These are phyloP conservation scores for Xestobium rufovillosum DNA, from an alignment of 2,888 invertebrate genomes.

Conservation along the genomic window DNA sequence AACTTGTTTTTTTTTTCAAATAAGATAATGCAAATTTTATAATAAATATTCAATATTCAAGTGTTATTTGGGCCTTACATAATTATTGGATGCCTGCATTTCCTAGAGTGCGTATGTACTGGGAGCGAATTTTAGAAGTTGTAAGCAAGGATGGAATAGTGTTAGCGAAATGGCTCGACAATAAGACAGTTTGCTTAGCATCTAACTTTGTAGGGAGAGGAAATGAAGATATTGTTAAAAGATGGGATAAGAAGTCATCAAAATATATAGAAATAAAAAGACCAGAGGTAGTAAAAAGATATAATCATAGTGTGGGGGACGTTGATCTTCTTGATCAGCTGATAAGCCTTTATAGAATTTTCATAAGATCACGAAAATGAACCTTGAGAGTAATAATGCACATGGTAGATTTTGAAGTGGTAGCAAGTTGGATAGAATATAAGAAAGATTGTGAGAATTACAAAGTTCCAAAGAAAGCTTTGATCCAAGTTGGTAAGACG, in stretches of 20 bases:
- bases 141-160: conserved; percentile 18
- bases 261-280: conserved; percentile 15
- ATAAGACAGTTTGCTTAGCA: conserved; percentile 16
- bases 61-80: too few species aligned
- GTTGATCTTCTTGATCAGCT: conserved; percentile 24
- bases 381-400: conserved; percentile 19
- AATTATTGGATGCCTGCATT: too few species aligned
- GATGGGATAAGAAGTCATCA: conserved; percentile 20
- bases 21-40: too few species aligned
- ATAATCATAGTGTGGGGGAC: conserved; percentile 24
- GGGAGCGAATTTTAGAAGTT: too few species aligned
- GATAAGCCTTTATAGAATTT: conserved; percentile 20
- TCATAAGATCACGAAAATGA: conserved; percentile 21
- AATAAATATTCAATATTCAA: too few species aligned
- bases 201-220: conserved; percentile 21
- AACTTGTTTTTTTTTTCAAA: too few species aligned
- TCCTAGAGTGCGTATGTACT: too few species aligned
- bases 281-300: conserved; percentile 16
- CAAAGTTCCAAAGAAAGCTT: conserved; percentile 13
- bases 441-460: conserved; percentile 14
- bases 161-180: conserved; percentile 20
- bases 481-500: too few species aligned
- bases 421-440: conserved; percentile 23
- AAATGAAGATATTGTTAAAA: conserved; percentile 15
- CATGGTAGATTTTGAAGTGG: conserved; percentile 20